phyloP scores from a whole-genome alignment of 1,140 invertebrate genomes.

The Cydia amplana region DNA sequence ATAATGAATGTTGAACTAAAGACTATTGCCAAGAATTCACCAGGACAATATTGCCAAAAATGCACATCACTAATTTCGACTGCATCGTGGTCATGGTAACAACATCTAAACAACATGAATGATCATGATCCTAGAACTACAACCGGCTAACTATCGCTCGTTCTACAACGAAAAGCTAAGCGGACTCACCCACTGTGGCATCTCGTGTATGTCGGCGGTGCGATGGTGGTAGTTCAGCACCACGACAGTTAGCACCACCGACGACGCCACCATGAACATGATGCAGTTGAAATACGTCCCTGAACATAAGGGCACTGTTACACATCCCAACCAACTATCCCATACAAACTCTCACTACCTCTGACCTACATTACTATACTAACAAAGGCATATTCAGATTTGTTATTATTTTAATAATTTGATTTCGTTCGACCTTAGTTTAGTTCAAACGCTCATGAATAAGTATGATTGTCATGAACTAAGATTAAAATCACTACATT shows the following conservation, averaged over 20 bases:
- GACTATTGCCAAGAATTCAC: background rate
- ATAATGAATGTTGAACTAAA: too few species aligned
- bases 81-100: slow-evolving; percentile 15
- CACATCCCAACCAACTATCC: slow-evolving; percentile 2
- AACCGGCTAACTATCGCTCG: background rate
- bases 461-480: too few species aligned
- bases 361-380: background rate
- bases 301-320: slow-evolving; percentile 67
- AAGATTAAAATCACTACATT: background rate
- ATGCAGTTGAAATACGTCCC: slow-evolving; percentile 99
- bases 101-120: background rate
- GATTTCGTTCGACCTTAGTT: too few species aligned
- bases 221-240: slow-evolving; percentile 99
- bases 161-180: background rate
- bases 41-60: background rate
- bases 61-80: slow-evolving; percentile 5
- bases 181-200: slow-evolving; percentile 95
- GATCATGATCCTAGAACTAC: slow-evolving; percentile 6
- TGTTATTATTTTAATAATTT: background rate
- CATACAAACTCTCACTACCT: background rate
- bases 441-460: too few species aligned
- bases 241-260: slow-evolving; percentile 97
- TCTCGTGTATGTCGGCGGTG: slow-evolving; percentile 97
- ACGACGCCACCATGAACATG: slow-evolving; percentile 99
- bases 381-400: background rate